Conservation (phyloP, 2,797 vertebrate species). For the Clarias platycephalus region DNA sequence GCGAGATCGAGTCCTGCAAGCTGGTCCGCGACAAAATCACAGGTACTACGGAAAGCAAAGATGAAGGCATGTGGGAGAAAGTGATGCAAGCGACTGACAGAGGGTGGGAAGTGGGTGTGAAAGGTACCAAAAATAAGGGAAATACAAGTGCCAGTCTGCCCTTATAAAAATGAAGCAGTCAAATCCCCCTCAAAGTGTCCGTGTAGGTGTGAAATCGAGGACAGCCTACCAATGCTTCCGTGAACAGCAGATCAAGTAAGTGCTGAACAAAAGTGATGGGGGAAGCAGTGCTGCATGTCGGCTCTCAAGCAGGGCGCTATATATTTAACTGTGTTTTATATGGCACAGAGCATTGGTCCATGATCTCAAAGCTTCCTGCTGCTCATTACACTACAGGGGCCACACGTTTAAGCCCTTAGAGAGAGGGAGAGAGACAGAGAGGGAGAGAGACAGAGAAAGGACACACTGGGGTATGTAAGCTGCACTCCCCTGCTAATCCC, state of each 20-base stretch:
- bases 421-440: slow-evolving; percentile 6
- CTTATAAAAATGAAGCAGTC: slow-evolving; percentile 22
- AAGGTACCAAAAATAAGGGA: slow-evolving; percentile 23
- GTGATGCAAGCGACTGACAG: background rate
- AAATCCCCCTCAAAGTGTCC: slow-evolving; percentile 21
- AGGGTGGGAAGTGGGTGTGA: slow-evolving; percentile 16
- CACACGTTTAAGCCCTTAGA: slow-evolving; percentile 14
- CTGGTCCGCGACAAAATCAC: slow-evolving; percentile 99
- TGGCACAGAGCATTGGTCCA: slow-evolving; percentile 1
- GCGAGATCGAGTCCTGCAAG: slow-evolving; percentile 99
- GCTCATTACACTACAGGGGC: slow-evolving; percentile 24
- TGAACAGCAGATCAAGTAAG: slow-evolving; percentile 6
- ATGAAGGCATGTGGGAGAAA: background rate
- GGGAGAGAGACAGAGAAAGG: slow-evolving; percentile 22
- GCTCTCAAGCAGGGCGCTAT: background rate
- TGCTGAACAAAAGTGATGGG: slow-evolving; percentile 8
- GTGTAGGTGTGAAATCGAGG: slow-evolving; percentile 36
- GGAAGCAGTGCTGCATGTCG: background rate
- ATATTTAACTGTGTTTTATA: slow-evolving; percentile 12
- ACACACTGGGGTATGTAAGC: slow-evolving; percentile 76
- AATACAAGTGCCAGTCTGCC: slow-evolving; percentile 14
- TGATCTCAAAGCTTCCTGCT: slow-evolving; percentile 21
- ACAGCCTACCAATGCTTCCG: background rate
- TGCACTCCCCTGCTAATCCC: slow-evolving; percentile 78
- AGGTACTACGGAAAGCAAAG: slow-evolving; percentile 74